Evolutionary conservation across 2,888 invertebrate genomes (phyloP).

Genomic region (Synergus gifuensis): DNA sequence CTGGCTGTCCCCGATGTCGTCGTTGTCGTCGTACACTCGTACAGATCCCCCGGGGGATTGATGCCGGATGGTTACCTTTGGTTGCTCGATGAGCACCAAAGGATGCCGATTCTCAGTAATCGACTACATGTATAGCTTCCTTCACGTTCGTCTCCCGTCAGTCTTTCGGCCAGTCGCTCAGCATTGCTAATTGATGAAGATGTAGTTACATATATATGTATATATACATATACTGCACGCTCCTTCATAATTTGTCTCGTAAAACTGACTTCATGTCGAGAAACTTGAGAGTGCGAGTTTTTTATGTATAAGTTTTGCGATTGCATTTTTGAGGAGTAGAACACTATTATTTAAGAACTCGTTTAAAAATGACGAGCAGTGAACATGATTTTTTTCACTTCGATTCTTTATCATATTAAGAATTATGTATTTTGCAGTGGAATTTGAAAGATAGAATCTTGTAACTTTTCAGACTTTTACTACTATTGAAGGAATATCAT

Average conservation of each 20-base stretch:
- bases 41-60: conserved; percentile 54
- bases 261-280: conserved; percentile 9
- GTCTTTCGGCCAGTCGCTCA: conserved; percentile 35
- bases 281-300: neutral
- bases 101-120: conserved; percentile 54
- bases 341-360: no score
- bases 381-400: no score
- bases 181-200: conserved; percentile 41
- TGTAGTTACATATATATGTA: conserved; percentile 1
- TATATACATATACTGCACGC: neutral
- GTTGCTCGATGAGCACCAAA: conserved; percentile 51
- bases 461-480: neutral
- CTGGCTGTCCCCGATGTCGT: conserved; percentile 59
- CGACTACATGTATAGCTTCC: conserved; percentile 40
- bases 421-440: neutral
- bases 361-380: no score
- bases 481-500: neutral
- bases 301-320: neutral
- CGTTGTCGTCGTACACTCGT: conserved; percentile 51
- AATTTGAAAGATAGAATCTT: neutral
- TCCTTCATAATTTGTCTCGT: conserved; percentile 41
- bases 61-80: conserved; percentile 33
- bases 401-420: neutral
- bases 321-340: no score
- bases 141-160: conserved; percentile 36